Evolutionary conservation across 2,888 invertebrate species (phyloP).

Genomic region (Blera fallax): DNA sequence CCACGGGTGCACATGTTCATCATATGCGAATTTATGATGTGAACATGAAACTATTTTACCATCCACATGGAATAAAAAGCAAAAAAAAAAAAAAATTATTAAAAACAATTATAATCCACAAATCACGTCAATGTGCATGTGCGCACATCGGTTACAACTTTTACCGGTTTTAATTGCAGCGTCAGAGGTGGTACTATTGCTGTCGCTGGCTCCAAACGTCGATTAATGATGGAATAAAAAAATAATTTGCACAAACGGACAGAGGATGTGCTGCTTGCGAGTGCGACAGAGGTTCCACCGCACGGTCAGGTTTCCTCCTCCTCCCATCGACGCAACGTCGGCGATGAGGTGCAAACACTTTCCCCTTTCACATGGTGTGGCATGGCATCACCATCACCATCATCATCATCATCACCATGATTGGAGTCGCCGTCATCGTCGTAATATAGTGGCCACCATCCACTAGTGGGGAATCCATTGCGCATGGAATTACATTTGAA

Average conservation of each 20-base stretch:
- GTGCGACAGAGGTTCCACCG: not conserved
- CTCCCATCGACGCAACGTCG: not conserved
- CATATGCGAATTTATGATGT: constrained; percentile 57
- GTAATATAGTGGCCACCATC: constrained; percentile 24
- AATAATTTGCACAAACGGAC: constrained; percentile 34
- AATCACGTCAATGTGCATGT: constrained; percentile 59
- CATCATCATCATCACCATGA: constrained; percentile 21
- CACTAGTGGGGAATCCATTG: constrained; percentile 32
- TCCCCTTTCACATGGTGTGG: constrained; percentile 69
- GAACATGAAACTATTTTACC: constrained; percentile 51
- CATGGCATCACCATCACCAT: constrained; percentile 48
- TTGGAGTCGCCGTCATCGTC: constrained; percentile 35
- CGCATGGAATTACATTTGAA: constrained; percentile 42
- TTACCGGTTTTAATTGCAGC: constrained; percentile 69
- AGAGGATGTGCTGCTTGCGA: not conserved
- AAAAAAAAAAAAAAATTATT: constrained; percentile 25
- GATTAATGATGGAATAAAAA: constrained; percentile 66
- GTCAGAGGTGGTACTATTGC: constrained; percentile 30
- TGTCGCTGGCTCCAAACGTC: constrained; percentile 51
- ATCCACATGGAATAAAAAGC: not conserved
- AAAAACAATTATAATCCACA: constrained; percentile 57
- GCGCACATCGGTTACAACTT: constrained; percentile 67
- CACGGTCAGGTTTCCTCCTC: constrained; percentile 7
- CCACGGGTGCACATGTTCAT: constrained; percentile 29
- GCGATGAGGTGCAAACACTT: constrained; percentile 64